These are phyloP conservation scores for Epizoanthus stellaris DNA, from an alignment of 92 coral and sea anemone genomes.

Conservation along the genomic window DNA sequence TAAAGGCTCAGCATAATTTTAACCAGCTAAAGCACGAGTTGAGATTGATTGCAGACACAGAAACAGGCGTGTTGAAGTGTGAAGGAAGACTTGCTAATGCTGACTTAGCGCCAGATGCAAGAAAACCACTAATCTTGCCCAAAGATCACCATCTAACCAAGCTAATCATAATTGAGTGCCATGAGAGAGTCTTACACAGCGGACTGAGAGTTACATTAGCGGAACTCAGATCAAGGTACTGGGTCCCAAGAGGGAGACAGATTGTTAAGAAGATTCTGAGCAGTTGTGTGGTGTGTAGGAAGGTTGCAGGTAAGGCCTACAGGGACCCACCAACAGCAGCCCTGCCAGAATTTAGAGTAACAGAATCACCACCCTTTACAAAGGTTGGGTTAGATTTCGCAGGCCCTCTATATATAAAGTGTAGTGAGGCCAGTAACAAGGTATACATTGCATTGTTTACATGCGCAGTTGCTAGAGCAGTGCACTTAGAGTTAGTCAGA, in stretches of 20 bases:
- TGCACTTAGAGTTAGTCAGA: constrained; percentile 44
- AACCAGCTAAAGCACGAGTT: constrained; percentile 32
- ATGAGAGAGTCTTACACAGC: constrained; percentile 55
- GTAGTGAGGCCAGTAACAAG: background rate
- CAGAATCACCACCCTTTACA: constrained; percentile 41
- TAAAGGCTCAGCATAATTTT: constrained; percentile 21
- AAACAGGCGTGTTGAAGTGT: constrained; percentile 4
- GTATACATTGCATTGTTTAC: constrained; percentile 45
- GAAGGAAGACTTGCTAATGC: constrained; percentile 42
- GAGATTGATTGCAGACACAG: constrained; percentile 10
- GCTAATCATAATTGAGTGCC: constrained; percentile 44
- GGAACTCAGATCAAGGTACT: constrained; percentile 50
- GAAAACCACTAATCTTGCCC: constrained; percentile 47
- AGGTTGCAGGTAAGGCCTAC: constrained; percentile 49
- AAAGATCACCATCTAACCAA: constrained; percentile 36
- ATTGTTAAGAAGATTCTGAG: constrained; percentile 41
- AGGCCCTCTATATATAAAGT: constrained; percentile 52
- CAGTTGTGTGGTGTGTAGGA: constrained; percentile 46
- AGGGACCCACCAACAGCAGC: constrained; percentile 24
- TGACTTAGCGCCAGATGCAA: constrained; percentile 49
- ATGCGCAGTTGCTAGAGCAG: constrained; percentile 53
- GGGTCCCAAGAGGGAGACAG: constrained; percentile 69
- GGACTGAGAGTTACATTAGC: constrained; percentile 62
- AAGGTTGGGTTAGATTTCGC: constrained; percentile 54
- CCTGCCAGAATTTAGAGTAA: constrained; percentile 53